Evolutionary conservation across 1,140 invertebrate species (phyloP), one percentile per base, ranked within the genome.

Genomic region (Pseudomyrmex dendroicus): DNA sequence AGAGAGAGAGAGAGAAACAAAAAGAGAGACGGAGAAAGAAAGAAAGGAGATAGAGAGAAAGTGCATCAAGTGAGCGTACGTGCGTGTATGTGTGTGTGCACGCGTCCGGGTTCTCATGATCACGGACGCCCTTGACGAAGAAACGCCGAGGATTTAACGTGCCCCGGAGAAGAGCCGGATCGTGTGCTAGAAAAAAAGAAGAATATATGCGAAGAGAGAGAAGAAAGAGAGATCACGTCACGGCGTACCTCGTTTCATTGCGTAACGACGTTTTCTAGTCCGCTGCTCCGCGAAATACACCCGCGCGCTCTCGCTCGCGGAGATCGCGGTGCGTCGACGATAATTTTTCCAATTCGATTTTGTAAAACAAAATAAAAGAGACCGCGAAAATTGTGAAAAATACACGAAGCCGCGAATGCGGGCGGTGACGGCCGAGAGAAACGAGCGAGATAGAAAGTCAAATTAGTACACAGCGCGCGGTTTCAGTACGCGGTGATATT

Each of bases 181-280:
- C 66, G 54, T 56, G 66, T 59, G 44, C 66, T 61, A 35, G 66
- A 72, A 15, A 54, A 64, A 76, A 64, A 4, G 48, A 46, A 52
- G 22, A 61, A 25, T 35, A 35, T 35, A 35, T 35, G 5, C 35
- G 73, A 64, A 70, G 44, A 48, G 66, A 35, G 66, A 35, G 52
- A 46, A 35, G 66, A 72, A 20, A 62, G 22, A 25, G 8, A 22
- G 20, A 15, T 48, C 64, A 61, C 3, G 63, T 35, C 10, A 50
- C 63, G 46, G 74, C 25, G 74, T 68, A 64, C 15, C 72, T 9
- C 84, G 59, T 50, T 20, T 9, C 52, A 84, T 86, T 86, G 86
- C 85, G 86, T 67, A 86, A 87, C 86, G 4, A 68, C 73, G 44
- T 86, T 80, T 86, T 86, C 85, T 84, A 87, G 73, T 68, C 85